phyloP scores from a whole-genome alignment of 2,113 vertebrate species.

The Mormyrus iriodes region DNA sequence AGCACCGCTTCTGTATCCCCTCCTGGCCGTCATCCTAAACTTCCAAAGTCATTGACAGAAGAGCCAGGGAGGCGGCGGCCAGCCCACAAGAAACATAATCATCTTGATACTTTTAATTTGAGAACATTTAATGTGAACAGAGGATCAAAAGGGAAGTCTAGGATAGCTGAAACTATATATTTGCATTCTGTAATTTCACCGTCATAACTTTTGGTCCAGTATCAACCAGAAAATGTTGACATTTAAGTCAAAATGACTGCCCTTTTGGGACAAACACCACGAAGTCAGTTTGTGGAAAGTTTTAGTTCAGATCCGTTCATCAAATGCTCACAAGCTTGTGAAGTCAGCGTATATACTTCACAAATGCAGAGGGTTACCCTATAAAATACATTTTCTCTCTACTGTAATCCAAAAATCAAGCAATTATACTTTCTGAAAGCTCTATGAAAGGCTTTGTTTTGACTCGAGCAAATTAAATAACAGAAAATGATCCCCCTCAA shows the following conservation, averaged over 20 bases:
- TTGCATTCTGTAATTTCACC: neutral
- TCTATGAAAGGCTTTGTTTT: neutral
- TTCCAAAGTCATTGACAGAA: neutral
- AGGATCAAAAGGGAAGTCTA: neutral
- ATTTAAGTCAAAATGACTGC: neutral
- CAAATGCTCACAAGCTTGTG: neutral
- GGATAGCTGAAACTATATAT: neutral
- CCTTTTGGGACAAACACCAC: neutral
- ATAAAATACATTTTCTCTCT: neutral
- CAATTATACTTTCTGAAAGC: neutral
- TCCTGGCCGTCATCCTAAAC: neutral
- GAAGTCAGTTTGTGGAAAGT: neutral
- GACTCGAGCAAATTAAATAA: neutral
- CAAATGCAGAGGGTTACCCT: neutral
- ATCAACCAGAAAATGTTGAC: neutral
- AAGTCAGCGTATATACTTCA: neutral
- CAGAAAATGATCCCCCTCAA: neutral
- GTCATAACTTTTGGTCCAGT: neutral
- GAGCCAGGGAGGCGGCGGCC: neutral
- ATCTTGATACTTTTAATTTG: neutral
- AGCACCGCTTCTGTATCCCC: neutral
- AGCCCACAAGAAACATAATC: neutral
- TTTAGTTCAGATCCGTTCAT: neutral
- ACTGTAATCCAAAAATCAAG: neutral
- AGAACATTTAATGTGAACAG: neutral